Percentiles rank a stretch among this genome's conserved stretches.
These are phyloP conservation scores for Phaetusa simplex DNA, from an alignment of 2,113 vertebrate genomes.

Conservation along the genomic window DNA sequence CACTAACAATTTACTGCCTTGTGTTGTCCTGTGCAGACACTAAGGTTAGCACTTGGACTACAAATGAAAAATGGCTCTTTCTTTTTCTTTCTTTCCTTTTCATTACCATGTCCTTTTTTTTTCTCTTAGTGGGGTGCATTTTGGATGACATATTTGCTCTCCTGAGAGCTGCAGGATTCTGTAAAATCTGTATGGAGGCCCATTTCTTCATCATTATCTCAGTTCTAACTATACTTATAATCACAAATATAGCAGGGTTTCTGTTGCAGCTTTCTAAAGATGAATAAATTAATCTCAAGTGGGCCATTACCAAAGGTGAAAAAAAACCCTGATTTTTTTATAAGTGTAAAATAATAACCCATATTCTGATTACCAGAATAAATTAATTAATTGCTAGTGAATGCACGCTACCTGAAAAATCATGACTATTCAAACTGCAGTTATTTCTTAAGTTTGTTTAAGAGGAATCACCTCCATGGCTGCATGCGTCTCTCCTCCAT, in stretches of 20 bases:
- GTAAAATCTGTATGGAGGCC: neutral
- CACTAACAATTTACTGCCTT: neutral
- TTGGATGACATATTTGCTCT: neutral
- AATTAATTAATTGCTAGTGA: neutral
- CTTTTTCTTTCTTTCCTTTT: neutral
- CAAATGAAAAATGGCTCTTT: neutral
- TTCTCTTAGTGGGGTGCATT: neutral
- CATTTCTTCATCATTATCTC: neutral
- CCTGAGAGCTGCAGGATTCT: neutral
- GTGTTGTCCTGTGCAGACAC: neutral
- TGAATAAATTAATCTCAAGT: slow-evolving; percentile 43
- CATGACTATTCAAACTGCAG: neutral
- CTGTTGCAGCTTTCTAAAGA: neutral
- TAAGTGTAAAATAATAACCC: neutral
- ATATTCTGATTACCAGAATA: neutral
- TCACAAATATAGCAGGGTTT: neutral
- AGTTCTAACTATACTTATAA: neutral
- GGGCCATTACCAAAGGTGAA: neutral
- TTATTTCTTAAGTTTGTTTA: neutral
- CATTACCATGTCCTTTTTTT: neutral
- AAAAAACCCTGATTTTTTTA: neutral
- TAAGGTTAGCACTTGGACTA: neutral
- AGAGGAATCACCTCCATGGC: neutral
- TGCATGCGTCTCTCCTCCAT: neutral
- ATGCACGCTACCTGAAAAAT: neutral